Conservation (phyloP, 1,140 invertebrate genomes). For the Hydropsyche tenuis region DNA sequence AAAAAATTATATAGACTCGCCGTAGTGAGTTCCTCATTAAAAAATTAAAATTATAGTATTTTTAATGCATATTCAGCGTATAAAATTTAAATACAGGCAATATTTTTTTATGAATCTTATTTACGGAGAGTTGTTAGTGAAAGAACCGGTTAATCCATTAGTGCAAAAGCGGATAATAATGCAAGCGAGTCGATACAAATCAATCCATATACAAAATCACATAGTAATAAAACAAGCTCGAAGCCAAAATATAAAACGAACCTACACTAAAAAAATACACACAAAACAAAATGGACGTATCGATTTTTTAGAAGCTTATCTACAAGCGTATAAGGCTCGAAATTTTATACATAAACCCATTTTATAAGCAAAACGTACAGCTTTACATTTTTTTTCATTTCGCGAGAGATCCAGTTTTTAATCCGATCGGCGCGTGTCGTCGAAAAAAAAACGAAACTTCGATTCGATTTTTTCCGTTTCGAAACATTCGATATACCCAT, state of each 20-base stretch:
- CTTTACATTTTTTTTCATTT: background rate
- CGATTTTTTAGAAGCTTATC: no score
- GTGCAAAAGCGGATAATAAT: constrained; percentile 25
- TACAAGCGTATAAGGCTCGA: background rate
- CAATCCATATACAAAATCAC: constrained; percentile 13
- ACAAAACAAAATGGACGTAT: no score
- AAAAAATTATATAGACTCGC: no score
- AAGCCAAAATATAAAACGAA: background rate
- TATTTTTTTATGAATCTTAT: constrained; percentile 11
- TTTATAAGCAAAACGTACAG: background rate
- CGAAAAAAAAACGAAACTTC: background rate
- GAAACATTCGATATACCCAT: background rate
- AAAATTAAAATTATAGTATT: background rate
- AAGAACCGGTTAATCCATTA: constrained; percentile 25
- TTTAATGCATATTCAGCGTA: background rate
- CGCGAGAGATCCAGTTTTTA: background rate
- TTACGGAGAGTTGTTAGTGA: constrained; percentile 15
- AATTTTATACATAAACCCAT: background rate
- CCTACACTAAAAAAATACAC: no score
- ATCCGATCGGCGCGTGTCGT: constrained; percentile 6
- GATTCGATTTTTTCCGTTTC: background rate
- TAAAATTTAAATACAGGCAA: background rate
- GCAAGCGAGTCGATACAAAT: constrained; percentile 15
- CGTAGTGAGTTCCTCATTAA: no score
- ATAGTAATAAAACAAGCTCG: background rate